Base-by-base conservation (phyloP, 2,113 vertebrate species). In the Poecile atricapillus region DNA sequence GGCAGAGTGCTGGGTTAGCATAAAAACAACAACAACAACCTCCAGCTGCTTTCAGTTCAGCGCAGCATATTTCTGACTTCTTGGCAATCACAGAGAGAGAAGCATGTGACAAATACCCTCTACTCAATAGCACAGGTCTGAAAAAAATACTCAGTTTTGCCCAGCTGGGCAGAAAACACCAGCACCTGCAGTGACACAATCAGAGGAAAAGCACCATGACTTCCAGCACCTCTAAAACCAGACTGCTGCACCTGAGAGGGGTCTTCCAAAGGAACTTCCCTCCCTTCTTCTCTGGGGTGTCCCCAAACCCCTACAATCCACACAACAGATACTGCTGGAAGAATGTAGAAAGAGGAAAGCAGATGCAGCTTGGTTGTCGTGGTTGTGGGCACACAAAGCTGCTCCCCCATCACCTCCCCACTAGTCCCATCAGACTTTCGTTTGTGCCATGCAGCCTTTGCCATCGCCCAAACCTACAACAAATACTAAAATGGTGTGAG, bases 1-100 rank as follows among this genome's bases (percentile, higher is more conserved):
- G 47, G 89, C 76, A 89, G 31, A 78, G 67, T 13, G 83, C 81
- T 70, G 17, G 2, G 6, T 70, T 47, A 83, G 85, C 85, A 73
- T 8, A 44, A 83, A 82, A 93, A 78, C 89, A 92, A 86, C 94
- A 80, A 87, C 88, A 73, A 85, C 87, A 76, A 68, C 39, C 20
- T 17, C 18, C 2, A 28, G 28, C 16, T 56, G n/a, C 33, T 60
- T 35, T 18, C 82, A 68, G 35, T 39, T 63, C 70, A 46, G 52
- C 1, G 27, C 7, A 79, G 35, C 35, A 9, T 9, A 7, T 35
- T 73, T 64, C 77, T 4, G 35, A 30, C 63, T n/a, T 52, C 58
- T 37, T 13, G 21, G 62, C 65, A n/a, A 37, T 8, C 33, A 6
- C 1, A 2, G 58, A 60, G 39, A n/a, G 39, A 49, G 39, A 46